Evolutionary conservation across 2,888 invertebrate species (phyloP), one percentile per base, ranked within the genome.

Genomic region (Lathronympha strigana): DNA sequence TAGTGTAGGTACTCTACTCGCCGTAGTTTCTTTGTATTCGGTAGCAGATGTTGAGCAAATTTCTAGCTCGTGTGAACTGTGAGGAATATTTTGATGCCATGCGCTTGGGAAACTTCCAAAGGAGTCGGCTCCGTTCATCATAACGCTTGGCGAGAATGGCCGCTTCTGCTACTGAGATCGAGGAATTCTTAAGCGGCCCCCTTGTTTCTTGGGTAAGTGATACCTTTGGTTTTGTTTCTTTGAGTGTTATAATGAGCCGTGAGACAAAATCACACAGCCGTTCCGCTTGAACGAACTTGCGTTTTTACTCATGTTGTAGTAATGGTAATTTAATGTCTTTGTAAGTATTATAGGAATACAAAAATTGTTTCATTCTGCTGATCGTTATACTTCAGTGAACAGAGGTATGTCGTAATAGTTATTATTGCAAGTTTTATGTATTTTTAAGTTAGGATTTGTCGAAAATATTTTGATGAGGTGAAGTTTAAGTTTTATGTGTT

Each of bases 121-220:
- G 82, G 73, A 83, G 75, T 77, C 82, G 79, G 77, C 78, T 83
- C 75, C 81, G 77, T 79, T 83, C 78, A 80, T 83, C 86, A 73
- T 88, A 90, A 87, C 86, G 76, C 74, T 79, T 78, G 81, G 76
- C 79, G 80, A 93, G 84, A 82, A 93, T 93, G 93, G 92, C 93
- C 76, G 94, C 94, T 76, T 93, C 95, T 82, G 93, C 94, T 78
- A 92, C 94, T 77, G 96, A 96, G 91, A 95, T 97, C 77, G 96
- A 97, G 83, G 96, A 97, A 82, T 95, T 97, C 88, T 93, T 97
- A 84, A 94, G 94, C 83, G 96, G 96, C 80, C 96, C 97, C 79
- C 93, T 97, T 74, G 95, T 97, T 78, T 95, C 95, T 86, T 97
- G 97, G 97, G 97, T 97, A 93, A 94, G 94, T 93, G 87, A 85